Conservation (phyloP, 1,140 invertebrate species). For the Calephelis nemesis region DNA sequence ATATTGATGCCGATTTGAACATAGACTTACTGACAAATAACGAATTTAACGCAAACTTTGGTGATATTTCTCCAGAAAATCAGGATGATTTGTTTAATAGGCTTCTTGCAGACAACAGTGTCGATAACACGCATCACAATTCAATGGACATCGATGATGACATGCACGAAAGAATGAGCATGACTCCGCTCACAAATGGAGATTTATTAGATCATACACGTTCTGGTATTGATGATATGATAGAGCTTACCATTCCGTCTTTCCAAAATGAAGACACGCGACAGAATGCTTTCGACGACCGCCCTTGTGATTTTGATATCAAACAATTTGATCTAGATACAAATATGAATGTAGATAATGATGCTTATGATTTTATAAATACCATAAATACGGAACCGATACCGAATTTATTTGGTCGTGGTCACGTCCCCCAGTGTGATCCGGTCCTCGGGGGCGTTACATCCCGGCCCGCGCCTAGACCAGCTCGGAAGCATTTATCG, state of each 20-base stretch:
- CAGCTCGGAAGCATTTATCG: slow-evolving; percentile 67
- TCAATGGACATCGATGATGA: slow-evolving; percentile 67
- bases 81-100: slow-evolving; percentile 63
- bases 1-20: slow-evolving; percentile 55
- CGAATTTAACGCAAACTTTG: slow-evolving; percentile 60
- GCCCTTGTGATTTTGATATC: slow-evolving; percentile 63
- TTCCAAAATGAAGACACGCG: slow-evolving; percentile 65
- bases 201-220: slow-evolving; percentile 66
- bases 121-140: slow-evolving; percentile 41
- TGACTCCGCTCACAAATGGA: slow-evolving; percentile 64
- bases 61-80: slow-evolving; percentile 41
- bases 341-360: slow-evolving; percentile 57
- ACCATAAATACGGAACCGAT: slow-evolving; percentile 69
- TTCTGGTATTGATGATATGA: slow-evolving; percentile 64
- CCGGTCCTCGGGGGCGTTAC: slow-evolving; percentile 70
- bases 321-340: slow-evolving; percentile 66
- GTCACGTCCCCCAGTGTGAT: slow-evolving; percentile 67
- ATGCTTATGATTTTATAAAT: slow-evolving; percentile 63
- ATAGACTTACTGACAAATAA: slow-evolving; percentile 54
- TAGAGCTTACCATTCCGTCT: slow-evolving; percentile 60
- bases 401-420: slow-evolving; percentile 66
- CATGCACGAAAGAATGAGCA: slow-evolving; percentile 57
- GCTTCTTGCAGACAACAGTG: slow-evolving; percentile 51
- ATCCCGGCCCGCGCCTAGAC: slow-evolving; percentile 56
- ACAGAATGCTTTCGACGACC: slow-evolving; percentile 49